Percentiles rank a stretch among this genome's conserved stretches.
Evolutionary conservation across 2,797 vertebrate genomes (phyloP).

Genomic region (Sebastes alutus): DNA sequence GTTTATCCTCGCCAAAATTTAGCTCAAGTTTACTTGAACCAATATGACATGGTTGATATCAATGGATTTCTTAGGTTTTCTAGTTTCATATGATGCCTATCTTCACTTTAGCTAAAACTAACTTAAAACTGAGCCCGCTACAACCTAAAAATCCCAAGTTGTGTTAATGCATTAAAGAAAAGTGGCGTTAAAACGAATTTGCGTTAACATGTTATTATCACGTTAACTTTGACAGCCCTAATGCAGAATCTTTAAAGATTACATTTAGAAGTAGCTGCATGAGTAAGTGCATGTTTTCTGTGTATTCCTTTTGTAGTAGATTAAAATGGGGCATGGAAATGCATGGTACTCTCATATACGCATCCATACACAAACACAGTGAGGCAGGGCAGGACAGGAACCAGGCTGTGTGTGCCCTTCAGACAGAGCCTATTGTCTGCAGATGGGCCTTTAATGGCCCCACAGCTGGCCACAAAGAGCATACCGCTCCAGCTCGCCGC

Average conservation of each 20-base stretch:
- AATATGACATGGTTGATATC: no score
- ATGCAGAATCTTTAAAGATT: neutral
- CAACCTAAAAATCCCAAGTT: no score
- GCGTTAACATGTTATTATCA: no score
- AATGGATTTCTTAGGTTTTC: no score
- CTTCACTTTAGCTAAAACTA: no score
- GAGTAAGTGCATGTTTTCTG: constrained; percentile 32
- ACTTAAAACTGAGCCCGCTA: no score
- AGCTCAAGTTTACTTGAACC: no score
- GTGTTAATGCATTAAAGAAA: no score
- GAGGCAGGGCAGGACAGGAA: constrained; percentile 67
- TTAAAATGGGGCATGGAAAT: constrained; percentile 66
- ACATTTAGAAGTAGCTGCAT: constrained; percentile 24
- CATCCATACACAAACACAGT: constrained; percentile 69
- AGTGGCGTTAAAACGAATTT: no score
- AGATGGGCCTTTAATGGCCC: constrained; percentile 80
- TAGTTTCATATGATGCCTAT: no score
- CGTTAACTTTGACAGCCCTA: neutral
- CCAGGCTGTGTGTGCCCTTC: constrained; percentile 71
- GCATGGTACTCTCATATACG: constrained; percentile 69
- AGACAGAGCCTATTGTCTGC: constrained; percentile 82
- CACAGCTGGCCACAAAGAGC: constrained; percentile 79
- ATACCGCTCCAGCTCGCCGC: constrained; percentile 57
- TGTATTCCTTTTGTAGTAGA: constrained; percentile 55
- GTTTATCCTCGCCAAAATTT: no score